phyloP scores from a whole-genome alignment of 1,140 invertebrate species.

The Aethina tumida region DNA sequence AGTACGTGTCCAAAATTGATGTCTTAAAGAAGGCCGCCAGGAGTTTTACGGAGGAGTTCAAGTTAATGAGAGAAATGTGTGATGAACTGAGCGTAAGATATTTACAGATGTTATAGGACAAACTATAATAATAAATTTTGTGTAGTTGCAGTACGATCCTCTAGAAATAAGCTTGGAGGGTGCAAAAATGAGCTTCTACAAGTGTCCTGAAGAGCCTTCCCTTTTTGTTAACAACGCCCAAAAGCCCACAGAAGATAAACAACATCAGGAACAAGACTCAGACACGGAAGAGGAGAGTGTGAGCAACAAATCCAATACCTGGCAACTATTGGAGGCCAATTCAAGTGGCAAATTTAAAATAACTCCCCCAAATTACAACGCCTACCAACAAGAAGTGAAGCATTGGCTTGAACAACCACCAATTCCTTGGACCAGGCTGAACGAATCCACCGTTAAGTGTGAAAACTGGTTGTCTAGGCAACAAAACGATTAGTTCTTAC shows the following conservation, averaged over 20 bases:
- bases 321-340: conserved; percentile 25
- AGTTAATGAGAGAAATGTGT: conserved; percentile 16
- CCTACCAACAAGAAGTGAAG: conserved; percentile 15
- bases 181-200: conserved; percentile 1
- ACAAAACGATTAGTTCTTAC: conserved; percentile 23
- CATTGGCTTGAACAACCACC: conserved; percentile 23
- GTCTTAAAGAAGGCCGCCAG: conserved; percentile 20
- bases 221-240: too few species aligned
- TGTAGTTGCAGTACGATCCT: too few species aligned
- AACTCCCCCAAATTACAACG: conserved; percentile 24
- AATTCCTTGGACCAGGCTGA: conserved; percentile 19
- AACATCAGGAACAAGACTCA: background rate
- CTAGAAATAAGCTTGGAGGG: too few species aligned
- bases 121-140: too few species aligned
- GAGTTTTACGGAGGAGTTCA: conserved; percentile 24
- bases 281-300: background rate
- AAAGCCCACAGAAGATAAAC: background rate
- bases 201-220: conserved; percentile 5
- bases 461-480: conserved; percentile 21
- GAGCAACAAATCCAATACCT: conserved; percentile 9
- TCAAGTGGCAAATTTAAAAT: conserved; percentile 17
- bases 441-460: conserved; percentile 26
- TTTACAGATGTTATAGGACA: background rate
- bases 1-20: conserved; percentile 20
- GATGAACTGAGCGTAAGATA: conserved; percentile 11